Percentiles rank a stretch among this genome's conserved stretches.
These are phyloP conservation scores for Gymnosoma rotundatum DNA, from an alignment of 2,888 invertebrate species.

Conservation along the genomic window DNA sequence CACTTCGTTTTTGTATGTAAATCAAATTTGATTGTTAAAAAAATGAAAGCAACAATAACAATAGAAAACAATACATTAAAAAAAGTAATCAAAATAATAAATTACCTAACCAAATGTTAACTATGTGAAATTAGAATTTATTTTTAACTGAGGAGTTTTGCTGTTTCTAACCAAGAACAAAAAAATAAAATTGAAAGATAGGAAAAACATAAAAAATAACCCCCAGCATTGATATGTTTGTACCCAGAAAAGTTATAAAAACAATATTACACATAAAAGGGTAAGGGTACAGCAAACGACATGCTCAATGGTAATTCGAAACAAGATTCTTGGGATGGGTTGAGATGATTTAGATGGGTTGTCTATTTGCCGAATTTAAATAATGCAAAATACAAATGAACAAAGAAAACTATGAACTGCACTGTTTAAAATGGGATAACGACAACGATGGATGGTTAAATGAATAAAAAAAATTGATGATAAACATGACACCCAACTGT, in stretches of 20 bases:
- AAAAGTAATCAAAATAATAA: constrained; percentile 81
- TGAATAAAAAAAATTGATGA: constrained; percentile 72
- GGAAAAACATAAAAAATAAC: constrained; percentile 75
- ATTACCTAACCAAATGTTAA: constrained; percentile 80
- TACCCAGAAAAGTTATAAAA: constrained; percentile 58
- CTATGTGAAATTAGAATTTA: constrained; percentile 58
- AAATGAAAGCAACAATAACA: constrained; percentile 64
- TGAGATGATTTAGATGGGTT: constrained; percentile 74
- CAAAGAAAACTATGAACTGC: constrained; percentile 78
- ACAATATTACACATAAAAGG: constrained; percentile 71
- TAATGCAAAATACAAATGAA: constrained; percentile 68
- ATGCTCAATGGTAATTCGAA: constrained; percentile 80
- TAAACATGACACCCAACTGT: constrained; percentile 83
- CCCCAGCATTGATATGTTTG: constrained; percentile 76
- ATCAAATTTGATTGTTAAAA: constrained; percentile 81
- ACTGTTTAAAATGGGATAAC: constrained; percentile 81
- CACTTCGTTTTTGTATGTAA: constrained; percentile 82
- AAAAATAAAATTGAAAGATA: constrained; percentile 73
- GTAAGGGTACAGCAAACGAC: constrained; percentile 70
- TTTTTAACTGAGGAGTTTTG: constrained; percentile 63
- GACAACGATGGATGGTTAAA: constrained; percentile 72
- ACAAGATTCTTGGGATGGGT: constrained; percentile 75
- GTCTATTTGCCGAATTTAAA: constrained; percentile 74
- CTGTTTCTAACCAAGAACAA: constrained; percentile 31
- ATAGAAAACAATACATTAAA: constrained; percentile 76